phyloP scores from a whole-genome alignment of 2,888 invertebrate species.

The Trachelus tabidus region DNA sequence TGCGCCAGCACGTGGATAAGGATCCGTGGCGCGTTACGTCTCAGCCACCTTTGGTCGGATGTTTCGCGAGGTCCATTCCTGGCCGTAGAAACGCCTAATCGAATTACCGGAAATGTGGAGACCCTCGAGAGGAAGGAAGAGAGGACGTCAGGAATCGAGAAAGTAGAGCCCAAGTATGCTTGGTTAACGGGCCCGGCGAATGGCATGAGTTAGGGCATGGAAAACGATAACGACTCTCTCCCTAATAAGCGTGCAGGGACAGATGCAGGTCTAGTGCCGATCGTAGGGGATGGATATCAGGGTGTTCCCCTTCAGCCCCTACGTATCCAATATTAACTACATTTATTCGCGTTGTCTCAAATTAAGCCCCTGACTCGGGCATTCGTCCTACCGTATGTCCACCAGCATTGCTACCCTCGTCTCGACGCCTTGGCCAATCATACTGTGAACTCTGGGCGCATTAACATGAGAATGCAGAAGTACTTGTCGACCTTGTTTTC shows the following conservation, averaged over 20 bases:
- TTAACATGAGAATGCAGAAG: constrained; percentile 15
- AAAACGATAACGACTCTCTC: not conserved
- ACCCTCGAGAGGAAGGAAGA: not conserved
- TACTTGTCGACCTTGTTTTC: not conserved
- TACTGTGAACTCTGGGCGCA: constrained; percentile 48
- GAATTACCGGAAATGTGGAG: constrained; percentile 48
- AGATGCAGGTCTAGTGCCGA: constrained; percentile 54
- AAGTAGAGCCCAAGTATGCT: not conserved
- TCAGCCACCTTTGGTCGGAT: not conserved
- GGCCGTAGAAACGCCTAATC: constrained; percentile 57
- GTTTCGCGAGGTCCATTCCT: not conserved
- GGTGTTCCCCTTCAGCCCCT: constrained; percentile 22
- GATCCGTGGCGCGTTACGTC: not conserved
- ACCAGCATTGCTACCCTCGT: constrained; percentile 17
- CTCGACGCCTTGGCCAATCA: constrained; percentile 30
- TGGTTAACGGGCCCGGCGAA: not conserved
- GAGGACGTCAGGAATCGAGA: not conserved
- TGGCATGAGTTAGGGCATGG: not conserved
- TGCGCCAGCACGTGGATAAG: not conserved
- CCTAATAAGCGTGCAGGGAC: constrained; percentile 46
- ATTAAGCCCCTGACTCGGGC: constrained; percentile 52
- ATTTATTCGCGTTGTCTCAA: constrained; percentile 65
- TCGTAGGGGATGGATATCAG: constrained; percentile 35
- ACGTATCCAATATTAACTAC: constrained; percentile 64
- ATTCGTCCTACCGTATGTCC: constrained; percentile 37